phyloP scores from a whole-genome alignment of 1,140 invertebrate genomes.

The Penaeus chinensis region DNA sequence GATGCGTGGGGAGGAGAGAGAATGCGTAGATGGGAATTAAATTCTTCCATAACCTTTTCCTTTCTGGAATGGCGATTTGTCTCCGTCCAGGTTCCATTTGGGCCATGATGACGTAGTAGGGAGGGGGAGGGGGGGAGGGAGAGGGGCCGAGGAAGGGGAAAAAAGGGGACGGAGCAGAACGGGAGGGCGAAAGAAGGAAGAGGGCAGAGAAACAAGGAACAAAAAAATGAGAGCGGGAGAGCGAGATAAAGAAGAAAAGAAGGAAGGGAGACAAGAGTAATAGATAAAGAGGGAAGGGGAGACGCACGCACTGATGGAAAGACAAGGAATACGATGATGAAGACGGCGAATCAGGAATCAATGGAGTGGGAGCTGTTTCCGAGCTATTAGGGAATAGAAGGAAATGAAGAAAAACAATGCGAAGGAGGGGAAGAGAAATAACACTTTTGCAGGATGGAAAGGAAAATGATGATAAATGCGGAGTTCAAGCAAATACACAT shows the following conservation, averaged over 20 bases:
- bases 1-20: conserved; percentile 4
- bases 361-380: too few relatives aligned
- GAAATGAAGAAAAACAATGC: too few relatives aligned
- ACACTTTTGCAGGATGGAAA: too few relatives aligned
- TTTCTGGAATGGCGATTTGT: conserved; percentile 36
- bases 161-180: not conserved
- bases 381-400: too few relatives aligned
- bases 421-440: too few relatives aligned
- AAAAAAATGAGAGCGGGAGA: not conserved
- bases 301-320: too few relatives aligned
- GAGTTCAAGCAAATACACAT: too few relatives aligned
- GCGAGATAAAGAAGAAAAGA: conserved; percentile 5
- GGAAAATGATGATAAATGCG: too few relatives aligned
- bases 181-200: conserved; percentile 3
- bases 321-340: too few relatives aligned
- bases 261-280: too few relatives aligned
- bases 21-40: not conserved
- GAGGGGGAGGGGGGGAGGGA: conserved; percentile 6
- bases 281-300: too few relatives aligned
- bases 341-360: too few relatives aligned
- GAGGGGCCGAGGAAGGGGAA: not conserved
- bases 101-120: conserved; percentile 40
- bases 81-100: conserved; percentile 51
- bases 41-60: conserved; percentile 39
- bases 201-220: not conserved